Percentiles rank a stretch among this genome's conserved stretches.
These are phyloP conservation scores for Mactra quadrangularis DNA, from an alignment of 1,140 invertebrate genomes.

Conservation along the genomic window DNA sequence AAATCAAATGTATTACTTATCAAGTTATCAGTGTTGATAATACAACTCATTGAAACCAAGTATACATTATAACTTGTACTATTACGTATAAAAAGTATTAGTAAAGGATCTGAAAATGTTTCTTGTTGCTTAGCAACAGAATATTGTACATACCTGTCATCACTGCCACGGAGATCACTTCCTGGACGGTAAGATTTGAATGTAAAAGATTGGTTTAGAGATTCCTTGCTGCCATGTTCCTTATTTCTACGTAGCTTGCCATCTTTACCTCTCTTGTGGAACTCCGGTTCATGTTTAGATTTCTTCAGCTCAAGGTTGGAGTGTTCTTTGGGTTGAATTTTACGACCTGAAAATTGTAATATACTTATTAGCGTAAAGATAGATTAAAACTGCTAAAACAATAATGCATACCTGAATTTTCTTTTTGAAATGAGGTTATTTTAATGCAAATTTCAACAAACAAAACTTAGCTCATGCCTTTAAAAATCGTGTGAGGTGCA, in stretches of 20 bases:
- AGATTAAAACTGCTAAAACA: not conserved
- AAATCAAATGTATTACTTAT: too few species aligned
- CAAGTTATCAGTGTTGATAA: too few species aligned
- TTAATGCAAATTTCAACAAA: too few species aligned
- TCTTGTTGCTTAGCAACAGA: too few species aligned
- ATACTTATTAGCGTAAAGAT: too few species aligned
- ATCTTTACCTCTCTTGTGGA: conserved; percentile 1
- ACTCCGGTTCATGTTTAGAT: conserved; percentile 1
- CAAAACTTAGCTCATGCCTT: too few species aligned
- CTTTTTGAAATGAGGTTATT: not conserved
- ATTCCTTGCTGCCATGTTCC: conserved; percentile 53
- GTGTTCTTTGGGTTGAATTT: conserved; percentile 44
- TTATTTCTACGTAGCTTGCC: not conserved
- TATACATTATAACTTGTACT: too few species aligned
- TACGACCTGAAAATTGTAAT: conserved; percentile 39
- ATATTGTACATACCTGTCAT: conserved; percentile 41
- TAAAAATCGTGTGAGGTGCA: too few species aligned
- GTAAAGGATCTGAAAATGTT: too few species aligned
- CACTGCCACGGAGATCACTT: conserved; percentile 40
- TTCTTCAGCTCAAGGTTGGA: conserved; percentile 42
- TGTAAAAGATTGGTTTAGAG: conserved; percentile 29
- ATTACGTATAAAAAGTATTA: too few species aligned
- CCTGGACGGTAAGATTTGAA: conserved; percentile 45
- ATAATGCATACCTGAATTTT: not conserved
- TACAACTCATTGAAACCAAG: too few species aligned